These are phyloP conservation scores for Naso thynnoides DNA, from an alignment of 2,797 vertebrate genomes.

Conservation along the genomic window DNA sequence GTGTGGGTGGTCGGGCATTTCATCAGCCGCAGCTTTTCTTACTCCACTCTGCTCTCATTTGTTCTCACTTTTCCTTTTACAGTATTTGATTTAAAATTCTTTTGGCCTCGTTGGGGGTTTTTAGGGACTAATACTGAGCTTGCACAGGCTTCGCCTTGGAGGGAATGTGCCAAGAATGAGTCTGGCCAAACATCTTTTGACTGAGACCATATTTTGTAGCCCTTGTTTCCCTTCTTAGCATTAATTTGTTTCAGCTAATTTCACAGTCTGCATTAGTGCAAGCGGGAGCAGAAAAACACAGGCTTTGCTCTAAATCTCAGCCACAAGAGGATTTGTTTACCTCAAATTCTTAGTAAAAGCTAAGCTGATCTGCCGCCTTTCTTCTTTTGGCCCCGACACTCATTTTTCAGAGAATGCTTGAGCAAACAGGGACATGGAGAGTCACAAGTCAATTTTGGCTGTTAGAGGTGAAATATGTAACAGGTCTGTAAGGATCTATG, in stretches of 20 bases:
- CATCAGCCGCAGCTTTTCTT: slow-evolving; percentile 26
- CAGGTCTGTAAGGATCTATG: too few species aligned
- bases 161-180: slow-evolving; percentile 48
- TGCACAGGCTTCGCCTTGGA: slow-evolving; percentile 8
- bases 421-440: slow-evolving; percentile 30
- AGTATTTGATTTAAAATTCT: slow-evolving; percentile 25
- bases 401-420: slow-evolving; percentile 46
- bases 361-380: slow-evolving; percentile 65
- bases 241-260: slow-evolving; percentile 72
- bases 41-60: slow-evolving; percentile 3
- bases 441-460: slow-evolving; percentile 25
- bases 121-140: slow-evolving; percentile 32
- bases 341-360: slow-evolving; percentile 67
- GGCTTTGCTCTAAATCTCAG: slow-evolving; percentile 71
- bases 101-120: slow-evolving; percentile 32
- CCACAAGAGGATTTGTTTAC: slow-evolving; percentile 74
- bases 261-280: slow-evolving; percentile 60
- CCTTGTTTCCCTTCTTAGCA: slow-evolving; percentile 51
- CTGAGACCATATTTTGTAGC: slow-evolving; percentile 40
- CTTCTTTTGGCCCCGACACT: slow-evolving; percentile 31
- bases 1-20: slow-evolving; percentile 37
- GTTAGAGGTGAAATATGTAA: background rate
- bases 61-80: slow-evolving; percentile 18
- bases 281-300: slow-evolving; percentile 47
- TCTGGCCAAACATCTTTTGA: slow-evolving; percentile 46